Base-by-base conservation (phyloP, 2,113 vertebrate genomes). In the Chamaea fasciata region DNA sequence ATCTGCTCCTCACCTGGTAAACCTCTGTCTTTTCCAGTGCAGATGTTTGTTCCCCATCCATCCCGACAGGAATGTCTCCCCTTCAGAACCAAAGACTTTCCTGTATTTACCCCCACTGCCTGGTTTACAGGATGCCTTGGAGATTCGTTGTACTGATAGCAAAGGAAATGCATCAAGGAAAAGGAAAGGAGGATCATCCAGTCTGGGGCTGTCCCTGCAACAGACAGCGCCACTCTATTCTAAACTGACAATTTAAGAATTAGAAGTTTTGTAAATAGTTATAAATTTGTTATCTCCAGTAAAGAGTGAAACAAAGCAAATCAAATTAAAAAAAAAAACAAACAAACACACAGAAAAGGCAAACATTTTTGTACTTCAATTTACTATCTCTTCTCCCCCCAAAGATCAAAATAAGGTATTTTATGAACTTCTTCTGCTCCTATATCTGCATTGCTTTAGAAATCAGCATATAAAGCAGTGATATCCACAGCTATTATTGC, bases 71-170 rank as follows among this genome's bases (percentile, higher is more conserved):
- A 85, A 65, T 5, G 6, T 7, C 24, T 57, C 60, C 6, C 41
- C 65, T 39, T 7, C 6, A 62, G 52, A 74, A 79, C 8, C 14
- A 30, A 47, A 22, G n/a, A 52, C 18, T 39, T 76, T 82, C 27
- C 42, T 63, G 17, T 4, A 0, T 65, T 77, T 88, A 31, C 20
- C 11, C 75, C 13, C 41, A 14, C 18, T 60, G 19, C 24, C 31
- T 49, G 31, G 22, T 89, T 13, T 8, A 17, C 21, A 77, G 69
- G n/a, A 27, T 12, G 37, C 10, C 64, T 41, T 21, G 14, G 27
- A 62, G 19, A 41, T 47, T 62, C 1, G 0, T 9, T 49, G 46
- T 12, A 53, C 11, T 5, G 2, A 44, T 0, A 50, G 21, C 49
- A 30, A 79, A 37, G 30, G 57, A 57, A 64, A 76, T 2, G 13